Base-by-base conservation (phyloP, 1,140 invertebrate species). In the Scylla paramamosain region DNA sequence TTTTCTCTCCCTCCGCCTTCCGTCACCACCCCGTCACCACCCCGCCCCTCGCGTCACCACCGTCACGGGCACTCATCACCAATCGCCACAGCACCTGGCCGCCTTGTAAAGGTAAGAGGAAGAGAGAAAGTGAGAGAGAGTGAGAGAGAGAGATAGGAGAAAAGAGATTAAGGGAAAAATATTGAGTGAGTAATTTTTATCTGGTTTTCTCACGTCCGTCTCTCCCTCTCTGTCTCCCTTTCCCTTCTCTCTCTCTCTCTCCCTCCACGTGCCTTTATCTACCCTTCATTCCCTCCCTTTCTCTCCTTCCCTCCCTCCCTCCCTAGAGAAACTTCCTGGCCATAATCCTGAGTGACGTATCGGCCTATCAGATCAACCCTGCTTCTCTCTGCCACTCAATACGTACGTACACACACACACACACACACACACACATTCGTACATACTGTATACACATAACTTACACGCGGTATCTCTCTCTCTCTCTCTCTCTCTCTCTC, bases 331-430 rank as follows among this genome's bases (percentile, higher is more conserved):
- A 39, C 91, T 77, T 77, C 59, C 82, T 32, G 77, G 32, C 86
- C 52, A 29, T 88, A 87, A 93, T 93, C 92, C 92, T 93, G 92
- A 93, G 82, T 93, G 92, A 93, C 92, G 84, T 46, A 84, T 29
- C 92, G n/a, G 82, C 77, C 92, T 93, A 93, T 93, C 92, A 93
- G 92, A 93, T 93, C 83, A 77, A 84, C 77, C 77, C 92, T 32
- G 52, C 77, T 59, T 16, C 59, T 39, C 77, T 31, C 59, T 77
- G 39, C 46, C 77, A 93, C 83, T 83, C 77, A 84, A 52, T 32
- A 32, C 77, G 45, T 59, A 92, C 77, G 39, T 45, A 83, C 77
- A 83, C 1, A 83, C 29, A 29, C 31, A 83, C 20, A 92, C 91
- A 67, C 48, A 67, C 48, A 92, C 91, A 77, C 91, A 25, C 89